phyloP scores from a whole-genome alignment of 1,140 invertebrate species.

The Drosophila trapezifrons region DNA sequence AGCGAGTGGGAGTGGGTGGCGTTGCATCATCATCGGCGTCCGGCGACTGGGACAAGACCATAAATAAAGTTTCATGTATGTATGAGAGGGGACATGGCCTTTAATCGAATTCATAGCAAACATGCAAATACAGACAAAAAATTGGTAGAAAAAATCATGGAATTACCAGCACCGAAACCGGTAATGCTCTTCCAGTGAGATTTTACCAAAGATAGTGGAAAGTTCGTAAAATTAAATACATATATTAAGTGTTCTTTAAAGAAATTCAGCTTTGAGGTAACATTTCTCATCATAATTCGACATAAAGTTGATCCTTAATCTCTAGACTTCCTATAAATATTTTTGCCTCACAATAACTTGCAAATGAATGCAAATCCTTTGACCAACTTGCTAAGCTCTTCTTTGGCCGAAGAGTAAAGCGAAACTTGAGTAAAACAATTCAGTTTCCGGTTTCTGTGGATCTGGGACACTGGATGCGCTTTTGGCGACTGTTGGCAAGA shows the following conservation, averaged over 20 bases:
- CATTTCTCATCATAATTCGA: neutral
- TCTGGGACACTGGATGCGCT: constrained; percentile 23
- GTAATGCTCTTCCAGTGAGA: constrained; percentile 10
- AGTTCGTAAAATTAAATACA: neutral
- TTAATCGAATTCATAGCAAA: constrained; percentile 56
- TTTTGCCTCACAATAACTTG: neutral
- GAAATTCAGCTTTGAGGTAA: neutral
- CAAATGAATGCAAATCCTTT: constrained; percentile 31
- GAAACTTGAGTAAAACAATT: constrained; percentile 41
- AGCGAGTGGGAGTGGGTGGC: constrained; percentile 10
- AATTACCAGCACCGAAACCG: neutral
- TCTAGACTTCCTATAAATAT: neutral
- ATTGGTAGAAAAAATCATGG: neutral
- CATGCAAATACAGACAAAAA: constrained; percentile 42
- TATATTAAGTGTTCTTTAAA: neutral
- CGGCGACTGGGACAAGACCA: constrained; percentile 20
- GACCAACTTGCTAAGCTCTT: constrained; percentile 4
- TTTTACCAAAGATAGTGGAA: neutral
- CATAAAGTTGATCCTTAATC: neutral
- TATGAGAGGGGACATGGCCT: constrained; percentile 31
- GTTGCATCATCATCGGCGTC: constrained; percentile 37
- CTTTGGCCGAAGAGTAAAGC: neutral
- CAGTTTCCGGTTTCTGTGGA: constrained; percentile 17
- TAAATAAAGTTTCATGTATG: constrained; percentile 49
- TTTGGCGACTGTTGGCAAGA: constrained; percentile 22